Percentiles rank a stretch among this genome's conserved stretches.
These are phyloP conservation scores for Tragulus kanchil DNA, from an alignment of 2,113 vertebrate species.

Conservation along the genomic window DNA sequence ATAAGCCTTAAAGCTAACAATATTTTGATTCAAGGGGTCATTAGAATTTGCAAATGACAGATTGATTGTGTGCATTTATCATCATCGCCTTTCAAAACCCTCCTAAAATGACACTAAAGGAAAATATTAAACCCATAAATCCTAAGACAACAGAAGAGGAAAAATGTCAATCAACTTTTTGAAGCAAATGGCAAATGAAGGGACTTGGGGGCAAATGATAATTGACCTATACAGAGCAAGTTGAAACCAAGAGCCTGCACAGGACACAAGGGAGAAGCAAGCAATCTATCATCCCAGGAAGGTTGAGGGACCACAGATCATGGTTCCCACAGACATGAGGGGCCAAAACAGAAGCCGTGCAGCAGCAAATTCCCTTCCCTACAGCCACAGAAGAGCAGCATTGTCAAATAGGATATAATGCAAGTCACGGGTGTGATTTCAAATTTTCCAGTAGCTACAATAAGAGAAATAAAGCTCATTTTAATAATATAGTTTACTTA, in stretches of 20 bases:
- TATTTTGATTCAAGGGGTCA: slow-evolving; percentile 56
- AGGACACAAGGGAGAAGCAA: neutral
- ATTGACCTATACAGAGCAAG: neutral
- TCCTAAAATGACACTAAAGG: slow-evolving; percentile 36
- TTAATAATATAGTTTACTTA: slow-evolving; percentile 8
- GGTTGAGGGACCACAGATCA: neutral
- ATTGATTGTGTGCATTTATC: slow-evolving; percentile 33
- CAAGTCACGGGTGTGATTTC: neutral
- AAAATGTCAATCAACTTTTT: neutral
- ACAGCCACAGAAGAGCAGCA: neutral
- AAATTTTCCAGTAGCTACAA: neutral
- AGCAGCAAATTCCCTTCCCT: rapidly evolving
- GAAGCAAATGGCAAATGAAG: neutral
- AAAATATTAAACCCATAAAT: slow-evolving; percentile 57
- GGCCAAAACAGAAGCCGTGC: neutral
- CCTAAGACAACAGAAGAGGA: neutral
- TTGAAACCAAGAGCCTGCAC: neutral
- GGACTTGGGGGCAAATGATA: neutral
- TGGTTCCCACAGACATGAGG: neutral
- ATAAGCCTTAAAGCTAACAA: slow-evolving; percentile 32
- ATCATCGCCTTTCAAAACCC: neutral
- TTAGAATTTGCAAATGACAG: slow-evolving; percentile 62
- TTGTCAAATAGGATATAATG: neutral
- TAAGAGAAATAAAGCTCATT: neutral
- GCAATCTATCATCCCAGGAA: neutral